phyloP scores from a whole-genome alignment of 2,888 invertebrate species.

The Apamea sordens region DNA sequence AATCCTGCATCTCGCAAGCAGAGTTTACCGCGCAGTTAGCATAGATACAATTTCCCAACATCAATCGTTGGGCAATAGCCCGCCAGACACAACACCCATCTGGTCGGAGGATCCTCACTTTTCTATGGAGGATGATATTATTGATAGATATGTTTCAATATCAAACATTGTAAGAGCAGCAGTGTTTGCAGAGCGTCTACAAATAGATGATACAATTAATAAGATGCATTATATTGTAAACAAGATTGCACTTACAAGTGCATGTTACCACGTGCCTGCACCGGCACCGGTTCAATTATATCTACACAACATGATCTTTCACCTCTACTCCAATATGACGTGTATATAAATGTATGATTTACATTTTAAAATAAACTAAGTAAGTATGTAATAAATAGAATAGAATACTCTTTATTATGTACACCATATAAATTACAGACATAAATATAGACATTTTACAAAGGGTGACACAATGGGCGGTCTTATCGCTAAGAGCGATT shows the following conservation, averaged over 20 bases:
- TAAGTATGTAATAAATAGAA: neutral
- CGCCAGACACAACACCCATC: no score
- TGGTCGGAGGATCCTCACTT: no score
- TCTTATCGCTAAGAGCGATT: no score
- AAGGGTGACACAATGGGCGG: no score
- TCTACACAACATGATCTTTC: conserved; percentile 28
- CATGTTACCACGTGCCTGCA: conserved; percentile 13
- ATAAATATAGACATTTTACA: no score
- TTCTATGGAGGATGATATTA: neutral
- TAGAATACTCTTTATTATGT: no score
- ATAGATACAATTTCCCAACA: no score
- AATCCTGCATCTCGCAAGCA: no score
- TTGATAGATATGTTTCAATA: neutral
- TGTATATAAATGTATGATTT: neutral
- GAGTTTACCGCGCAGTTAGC: no score
- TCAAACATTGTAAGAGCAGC: neutral
- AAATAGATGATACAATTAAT: neutral
- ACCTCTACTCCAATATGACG: conserved; percentile 27
- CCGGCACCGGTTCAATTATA: neutral
- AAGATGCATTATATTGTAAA: conserved; percentile 6
- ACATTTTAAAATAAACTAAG: conserved; percentile 1
- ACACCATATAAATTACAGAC: no score
- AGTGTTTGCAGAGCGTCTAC: neutral
- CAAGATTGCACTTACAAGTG: neutral
- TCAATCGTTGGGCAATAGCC: no score